Base-by-base conservation (phyloP, 2,113 vertebrate genomes). In the Siniperca chuatsi region DNA sequence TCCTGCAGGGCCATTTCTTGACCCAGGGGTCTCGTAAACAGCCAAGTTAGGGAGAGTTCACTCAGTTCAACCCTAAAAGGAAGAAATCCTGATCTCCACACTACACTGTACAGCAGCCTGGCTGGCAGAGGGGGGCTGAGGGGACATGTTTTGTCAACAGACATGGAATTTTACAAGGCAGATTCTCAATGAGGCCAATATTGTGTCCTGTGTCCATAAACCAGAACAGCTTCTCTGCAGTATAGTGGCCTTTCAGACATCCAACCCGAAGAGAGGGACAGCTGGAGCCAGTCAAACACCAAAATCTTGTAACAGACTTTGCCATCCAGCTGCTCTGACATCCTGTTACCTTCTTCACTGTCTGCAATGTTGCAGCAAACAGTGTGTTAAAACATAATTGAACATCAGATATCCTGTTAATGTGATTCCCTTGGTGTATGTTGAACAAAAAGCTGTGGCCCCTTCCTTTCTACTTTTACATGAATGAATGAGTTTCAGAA, bases 111-210 rank as follows among this genome's bases (percentile, higher is more conserved):
- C 68, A 78, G 73, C 37, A 71, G 69, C 9, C 33, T 7, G 71
- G 25, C 40, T 70, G 55, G 21, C 35, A 42, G 16, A 71, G 76
- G 54, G 66, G 48, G n/a, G 62, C 23, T n/a, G 42, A 33, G 10
- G 40, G 64, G 35, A 55, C 37, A 40, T 57, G 79, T 84, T 70
- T 89, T 71, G 48, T 87, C 82, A 82, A 79, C 88, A 88, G 80
- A 90, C 78, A 78, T 77, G 78, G 84, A 87, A 70, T 89, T 88
- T 83, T 75, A 72, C 21, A 54, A 77, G 57, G 66, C 13, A 1
- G 8, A 50, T 70, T 57, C 50, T 35, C 4, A 46, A 69, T 44
- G 74, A 76, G 44, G 60, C n/a, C 67, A 54, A 44, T 58, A 2
- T 15, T 29, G 18, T 48, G 68, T 46, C 44, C 48, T 62, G 23